Base-by-base conservation (phyloP, 2,113 vertebrate genomes). In the Microcebus ravelobensis region DNA sequence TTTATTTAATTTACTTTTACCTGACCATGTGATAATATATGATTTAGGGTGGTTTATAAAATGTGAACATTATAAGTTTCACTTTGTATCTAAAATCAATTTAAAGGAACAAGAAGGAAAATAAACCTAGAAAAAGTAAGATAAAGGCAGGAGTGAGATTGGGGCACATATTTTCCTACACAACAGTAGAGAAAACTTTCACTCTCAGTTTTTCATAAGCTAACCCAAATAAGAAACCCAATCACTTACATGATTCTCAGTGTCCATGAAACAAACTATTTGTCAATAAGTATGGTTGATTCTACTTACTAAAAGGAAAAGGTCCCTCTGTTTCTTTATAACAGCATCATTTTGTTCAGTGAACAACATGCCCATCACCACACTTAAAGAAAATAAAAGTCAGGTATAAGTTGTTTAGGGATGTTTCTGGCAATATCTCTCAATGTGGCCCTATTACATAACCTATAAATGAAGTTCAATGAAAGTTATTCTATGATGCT, bases 1-100 rank as follows among this genome's bases (percentile, higher is more conserved):
- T 63, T 81, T 82, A 94, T 45, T 96, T 92, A 45, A 91, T 76
- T 96, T 95, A 42, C 6, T 39, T 85, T 95, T 88, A 67, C 7
- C 20, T 68, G 27, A 45, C 3, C 20, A 9, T 55, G 34, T 92
- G 57, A 67, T 13, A 90, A 74, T 36, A 3, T 36, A 48, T 88
- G 13, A 55, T 77, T 77, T 71, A 85, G 34, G 21, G 6, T 77
- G 8, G 6, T 27, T 77, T 92, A 57, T 45, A 59, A 59, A 81
- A 52, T 57, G 36, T 55, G 8, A 27, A n/a, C 21, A 81, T 50
- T 63, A 12, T 4, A 50, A 73, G 4, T 50, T 57, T 92, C 25
- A 27, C 42, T 88, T 88, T 91, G 3, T 31, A 87, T 36, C 36
- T 92, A 50, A 74, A 71, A 9, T 63, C 3, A 95, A 82, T 36